phyloP scores from a whole-genome alignment of 2,888 invertebrate species.

The Tetragnatha montana region DNA sequence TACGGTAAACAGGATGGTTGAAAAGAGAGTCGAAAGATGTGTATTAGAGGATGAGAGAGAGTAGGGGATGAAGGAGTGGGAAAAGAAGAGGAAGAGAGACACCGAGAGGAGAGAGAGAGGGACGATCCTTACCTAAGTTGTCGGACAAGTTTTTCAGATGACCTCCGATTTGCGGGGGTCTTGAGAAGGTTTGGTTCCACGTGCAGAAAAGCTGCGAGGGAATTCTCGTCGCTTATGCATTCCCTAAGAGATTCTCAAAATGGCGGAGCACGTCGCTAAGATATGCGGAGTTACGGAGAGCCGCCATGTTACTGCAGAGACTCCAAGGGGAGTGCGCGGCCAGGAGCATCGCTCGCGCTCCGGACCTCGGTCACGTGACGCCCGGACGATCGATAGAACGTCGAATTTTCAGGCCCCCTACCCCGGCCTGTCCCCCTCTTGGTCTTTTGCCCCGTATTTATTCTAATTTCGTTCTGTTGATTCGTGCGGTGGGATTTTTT shows the following conservation, averaged over 20 bases:
- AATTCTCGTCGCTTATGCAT: slow-evolving; percentile 63
- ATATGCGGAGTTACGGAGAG: slow-evolving; percentile 44
- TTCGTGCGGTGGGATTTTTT: background rate
- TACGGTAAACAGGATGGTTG: background rate
- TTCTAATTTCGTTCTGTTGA: background rate
- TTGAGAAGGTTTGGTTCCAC: slow-evolving; percentile 54
- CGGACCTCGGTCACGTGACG: slow-evolving; percentile 54
- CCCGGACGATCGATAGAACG: slow-evolving; percentile 39
- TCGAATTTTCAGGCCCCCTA: background rate
- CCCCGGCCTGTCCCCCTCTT: background rate
- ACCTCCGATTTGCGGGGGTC: slow-evolving; percentile 31
- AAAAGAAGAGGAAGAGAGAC: background rate
- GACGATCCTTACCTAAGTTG: background rate
- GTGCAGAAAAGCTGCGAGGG: slow-evolving; percentile 55
- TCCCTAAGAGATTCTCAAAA: slow-evolving; percentile 65
- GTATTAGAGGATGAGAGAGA: background rate
- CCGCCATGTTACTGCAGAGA: slow-evolving; percentile 69
- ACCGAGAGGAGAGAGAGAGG: background rate
- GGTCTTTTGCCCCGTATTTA: background rate
- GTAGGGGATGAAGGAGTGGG: background rate
- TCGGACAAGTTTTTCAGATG: slow-evolving; percentile 36
- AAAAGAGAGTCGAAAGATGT: background rate
- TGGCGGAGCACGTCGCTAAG: slow-evolving; percentile 62
- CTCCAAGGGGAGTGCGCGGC: slow-evolving; percentile 45
- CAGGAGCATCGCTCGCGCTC: slow-evolving; percentile 3